Percentiles rank a stretch among this genome's conserved stretches.
Conservation (phyloP, 2,797 vertebrate genomes). For the Cirrhinus molitorella region DNA sequence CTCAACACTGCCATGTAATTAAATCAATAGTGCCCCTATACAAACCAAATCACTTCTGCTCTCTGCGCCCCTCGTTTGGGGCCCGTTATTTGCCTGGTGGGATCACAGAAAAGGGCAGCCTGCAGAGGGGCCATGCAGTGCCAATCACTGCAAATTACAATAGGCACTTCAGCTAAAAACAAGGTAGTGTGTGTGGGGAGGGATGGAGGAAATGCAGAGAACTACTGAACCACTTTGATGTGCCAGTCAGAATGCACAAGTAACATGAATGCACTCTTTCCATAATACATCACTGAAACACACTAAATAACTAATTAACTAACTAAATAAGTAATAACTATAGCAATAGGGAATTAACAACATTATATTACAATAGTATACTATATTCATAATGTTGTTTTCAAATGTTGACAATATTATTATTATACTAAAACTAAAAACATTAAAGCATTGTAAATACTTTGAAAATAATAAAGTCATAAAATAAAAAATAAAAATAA, state of each 20-base stretch:
- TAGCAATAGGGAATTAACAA: background rate
- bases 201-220: background rate
- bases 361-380: background rate
- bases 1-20: slow-evolving; percentile 62
- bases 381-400: background rate
- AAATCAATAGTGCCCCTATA: slow-evolving; percentile 71
- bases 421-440: background rate
- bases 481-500: too few species aligned
- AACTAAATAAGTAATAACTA: background rate
- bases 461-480: too few species aligned
- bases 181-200: background rate
- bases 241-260: background rate
- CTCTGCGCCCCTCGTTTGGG: slow-evolving; percentile 54
- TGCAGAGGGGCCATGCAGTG: slow-evolving; percentile 33
- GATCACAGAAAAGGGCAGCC: slow-evolving; percentile 18
- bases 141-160: slow-evolving; percentile 43
- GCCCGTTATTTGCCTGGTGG: slow-evolving; percentile 8
- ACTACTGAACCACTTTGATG: background rate
- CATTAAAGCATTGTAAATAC: background rate
- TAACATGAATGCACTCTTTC: background rate
- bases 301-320: background rate
- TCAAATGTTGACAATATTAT: background rate
- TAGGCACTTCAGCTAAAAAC: slow-evolving; percentile 18
- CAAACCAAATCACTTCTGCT: slow-evolving; percentile 65
- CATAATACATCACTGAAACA: background rate